Evolutionary conservation across 2,888 invertebrate genomes (phyloP).

Genomic region (Cerceris rybyensis): DNA sequence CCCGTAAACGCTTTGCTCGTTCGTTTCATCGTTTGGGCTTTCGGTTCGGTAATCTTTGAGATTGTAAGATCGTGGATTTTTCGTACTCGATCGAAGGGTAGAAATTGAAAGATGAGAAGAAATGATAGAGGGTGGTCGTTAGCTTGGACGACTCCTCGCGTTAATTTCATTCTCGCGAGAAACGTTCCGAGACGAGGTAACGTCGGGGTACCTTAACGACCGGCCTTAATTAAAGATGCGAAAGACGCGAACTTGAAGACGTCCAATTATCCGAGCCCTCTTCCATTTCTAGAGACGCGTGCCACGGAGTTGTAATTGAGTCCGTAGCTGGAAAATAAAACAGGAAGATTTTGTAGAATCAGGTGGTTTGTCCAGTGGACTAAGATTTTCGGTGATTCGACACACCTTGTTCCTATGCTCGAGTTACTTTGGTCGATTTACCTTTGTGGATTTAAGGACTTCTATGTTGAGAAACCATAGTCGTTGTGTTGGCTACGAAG

Average conservation of each 20-base stretch:
- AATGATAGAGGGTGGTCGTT: not conserved
- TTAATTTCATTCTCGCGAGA: constrained; percentile 6
- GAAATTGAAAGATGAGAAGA: not conserved
- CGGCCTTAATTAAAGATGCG: constrained; percentile 57
- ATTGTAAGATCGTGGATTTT: too few relatives aligned
- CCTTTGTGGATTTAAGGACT: too few relatives aligned
- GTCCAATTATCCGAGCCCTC: constrained; percentile 52
- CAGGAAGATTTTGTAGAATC: constrained; percentile 6
- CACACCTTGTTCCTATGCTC: too few relatives aligned
- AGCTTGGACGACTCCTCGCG: too few relatives aligned
- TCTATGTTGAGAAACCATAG: too few relatives aligned
- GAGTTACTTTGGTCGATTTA: too few relatives aligned
- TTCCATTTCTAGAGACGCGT: constrained; percentile 29
- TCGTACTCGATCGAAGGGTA: too few relatives aligned
- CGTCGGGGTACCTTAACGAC: constrained; percentile 5
- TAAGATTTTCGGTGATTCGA: too few relatives aligned
- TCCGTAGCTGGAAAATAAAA: constrained; percentile 42
- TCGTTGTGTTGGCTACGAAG: too few relatives aligned
- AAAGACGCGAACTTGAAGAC: constrained; percentile 34
- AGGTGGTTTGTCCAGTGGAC: not conserved
- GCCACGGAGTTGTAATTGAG: constrained; percentile 43
- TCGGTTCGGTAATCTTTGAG: too few relatives aligned
- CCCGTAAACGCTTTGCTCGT: constrained; percentile 10
- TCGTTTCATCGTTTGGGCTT: not conserved
- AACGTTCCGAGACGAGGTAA: not conserved